Evolutionary conservation across 2,113 vertebrate species (phyloP).

Genomic region (Cavia porcellus): DNA sequence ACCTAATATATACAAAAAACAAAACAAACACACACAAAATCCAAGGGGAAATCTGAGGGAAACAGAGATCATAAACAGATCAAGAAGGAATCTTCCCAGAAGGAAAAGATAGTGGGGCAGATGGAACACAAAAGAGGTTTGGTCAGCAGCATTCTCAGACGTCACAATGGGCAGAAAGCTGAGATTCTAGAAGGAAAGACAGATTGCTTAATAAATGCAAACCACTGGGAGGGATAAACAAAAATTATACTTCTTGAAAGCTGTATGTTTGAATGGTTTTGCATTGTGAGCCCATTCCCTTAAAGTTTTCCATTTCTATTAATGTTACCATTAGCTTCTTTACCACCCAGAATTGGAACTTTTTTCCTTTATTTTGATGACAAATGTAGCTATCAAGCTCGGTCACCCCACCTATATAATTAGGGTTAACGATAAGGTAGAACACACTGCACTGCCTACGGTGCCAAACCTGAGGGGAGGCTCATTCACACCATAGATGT

Average conservation of each 20-base stretch:
- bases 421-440: background rate
- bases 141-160: background rate
- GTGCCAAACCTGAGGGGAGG: background rate
- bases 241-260: background rate
- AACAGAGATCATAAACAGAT: background rate
- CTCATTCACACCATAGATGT: background rate
- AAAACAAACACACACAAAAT: background rate
- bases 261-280: slow-evolving; percentile 8
- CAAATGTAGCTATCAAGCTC: background rate
- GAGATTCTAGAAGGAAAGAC: slow-evolving; percentile 11
- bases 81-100: background rate
- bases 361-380: background rate
- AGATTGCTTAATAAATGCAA: slow-evolving; percentile 38
- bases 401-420: background rate
- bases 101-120: background rate
- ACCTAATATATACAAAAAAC: background rate
- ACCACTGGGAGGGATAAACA: background rate
- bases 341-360: background rate
- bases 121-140: background rate
- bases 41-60: background rate
- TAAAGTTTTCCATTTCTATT: slow-evolving; percentile 2
- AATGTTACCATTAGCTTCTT: background rate
- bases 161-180: background rate
- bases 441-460: background rate
- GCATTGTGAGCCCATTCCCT: background rate